These are phyloP conservation scores for Rhagium mordax DNA, from an alignment of 2,888 invertebrate genomes.

Conservation along the genomic window DNA sequence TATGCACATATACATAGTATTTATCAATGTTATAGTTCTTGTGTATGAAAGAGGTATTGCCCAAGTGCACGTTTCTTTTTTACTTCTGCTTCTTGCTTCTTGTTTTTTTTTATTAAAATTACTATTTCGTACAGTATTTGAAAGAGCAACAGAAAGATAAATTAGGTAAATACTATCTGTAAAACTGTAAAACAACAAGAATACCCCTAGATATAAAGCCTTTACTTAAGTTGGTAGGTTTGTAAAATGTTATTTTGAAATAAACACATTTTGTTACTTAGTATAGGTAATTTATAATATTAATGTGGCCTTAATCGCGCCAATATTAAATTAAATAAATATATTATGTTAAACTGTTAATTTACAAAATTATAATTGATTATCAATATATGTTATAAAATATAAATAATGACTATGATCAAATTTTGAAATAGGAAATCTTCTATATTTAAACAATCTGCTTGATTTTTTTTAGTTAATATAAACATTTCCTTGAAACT, in stretches of 20 bases:
- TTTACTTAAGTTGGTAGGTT: too few species aligned
- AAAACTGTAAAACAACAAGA: too few species aligned
- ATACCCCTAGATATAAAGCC: too few species aligned
- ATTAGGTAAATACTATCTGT: too few species aligned
- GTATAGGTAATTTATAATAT: not conserved
- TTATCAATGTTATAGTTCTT: too few species aligned
- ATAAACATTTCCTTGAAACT: conserved; percentile 36
- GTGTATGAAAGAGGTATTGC: too few species aligned
- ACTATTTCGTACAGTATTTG: too few species aligned
- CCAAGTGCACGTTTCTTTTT: too few species aligned
- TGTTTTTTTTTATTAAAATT: too few species aligned
- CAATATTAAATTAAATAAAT: not conserved
- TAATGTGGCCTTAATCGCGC: not conserved
- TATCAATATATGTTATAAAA: not conserved
- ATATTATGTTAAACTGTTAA: not conserved
- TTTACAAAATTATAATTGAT: not conserved
- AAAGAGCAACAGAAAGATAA: too few species aligned
- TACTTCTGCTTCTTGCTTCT: too few species aligned
- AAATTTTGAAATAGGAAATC: conserved; percentile 16
- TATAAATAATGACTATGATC: conserved; percentile 22
- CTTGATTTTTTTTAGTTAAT: conserved; percentile 22
- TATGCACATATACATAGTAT: too few species aligned
- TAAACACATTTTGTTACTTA: not conserved
- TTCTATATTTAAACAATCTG: conserved; percentile 28
- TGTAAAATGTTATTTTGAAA: not conserved